phyloP scores from a whole-genome alignment of 1,140 invertebrate genomes.

The Procambarus virginalis region DNA sequence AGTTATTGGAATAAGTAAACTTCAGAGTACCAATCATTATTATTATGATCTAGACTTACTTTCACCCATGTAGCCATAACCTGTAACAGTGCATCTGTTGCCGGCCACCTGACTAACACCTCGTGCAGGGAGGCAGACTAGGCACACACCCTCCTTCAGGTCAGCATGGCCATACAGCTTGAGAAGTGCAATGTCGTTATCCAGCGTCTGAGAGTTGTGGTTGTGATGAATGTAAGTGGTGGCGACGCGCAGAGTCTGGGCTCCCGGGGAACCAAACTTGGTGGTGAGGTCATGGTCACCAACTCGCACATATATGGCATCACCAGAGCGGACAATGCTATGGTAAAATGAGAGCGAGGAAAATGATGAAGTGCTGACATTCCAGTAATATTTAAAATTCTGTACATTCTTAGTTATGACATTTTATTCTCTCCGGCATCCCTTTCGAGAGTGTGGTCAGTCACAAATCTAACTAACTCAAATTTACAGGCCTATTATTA shows the following conservation, averaged over 20 bases:
- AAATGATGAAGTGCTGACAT: background rate
- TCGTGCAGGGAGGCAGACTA: constrained; percentile 90
- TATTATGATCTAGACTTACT: constrained; percentile 77
- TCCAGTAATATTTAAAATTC: too few species aligned
- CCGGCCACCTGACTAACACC: constrained; percentile 89
- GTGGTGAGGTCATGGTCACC: constrained; percentile 93
- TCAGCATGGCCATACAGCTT: constrained; percentile 93
- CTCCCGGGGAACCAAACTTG: constrained; percentile 73
- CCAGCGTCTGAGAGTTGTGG: constrained; percentile 95
- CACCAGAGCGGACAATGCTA: constrained; percentile 91
- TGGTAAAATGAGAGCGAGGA: constrained; percentile 49
- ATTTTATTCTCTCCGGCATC: too few species aligned
- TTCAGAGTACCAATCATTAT: too few species aligned
- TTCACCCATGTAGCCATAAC: constrained; percentile 96
- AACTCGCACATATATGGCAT: constrained; percentile 92
- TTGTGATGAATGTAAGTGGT: constrained; percentile 97
- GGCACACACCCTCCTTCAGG: constrained; percentile 85
- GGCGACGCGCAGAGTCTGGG: constrained; percentile 89
- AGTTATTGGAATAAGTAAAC: too few species aligned
- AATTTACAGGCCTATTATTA: too few species aligned
- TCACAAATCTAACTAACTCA: too few species aligned
- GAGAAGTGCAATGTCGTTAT: constrained; percentile 95
- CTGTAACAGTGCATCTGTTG: constrained; percentile 92
- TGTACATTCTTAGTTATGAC: too few species aligned
- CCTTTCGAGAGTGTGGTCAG: too few species aligned